Conservation (phyloP, 2,113 vertebrate species). For the Paramormyrops kingsleyae region DNA sequence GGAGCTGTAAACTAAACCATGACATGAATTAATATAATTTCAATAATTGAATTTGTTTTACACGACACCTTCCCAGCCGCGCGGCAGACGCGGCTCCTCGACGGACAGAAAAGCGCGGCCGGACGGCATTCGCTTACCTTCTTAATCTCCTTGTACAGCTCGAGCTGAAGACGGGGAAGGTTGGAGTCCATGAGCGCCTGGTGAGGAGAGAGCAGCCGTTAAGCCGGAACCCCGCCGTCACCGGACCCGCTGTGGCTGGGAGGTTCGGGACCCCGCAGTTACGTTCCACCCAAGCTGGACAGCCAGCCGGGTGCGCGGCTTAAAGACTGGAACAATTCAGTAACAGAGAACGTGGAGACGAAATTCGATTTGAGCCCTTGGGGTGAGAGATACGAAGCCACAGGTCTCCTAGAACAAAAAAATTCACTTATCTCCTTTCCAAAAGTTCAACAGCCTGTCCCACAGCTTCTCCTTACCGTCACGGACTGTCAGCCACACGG, state of each 20-base stretch:
- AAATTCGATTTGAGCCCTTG: not conserved
- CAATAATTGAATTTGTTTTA: not conserved
- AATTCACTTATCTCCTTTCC: not conserved
- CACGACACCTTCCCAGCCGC: not conserved
- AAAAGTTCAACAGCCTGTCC: not conserved
- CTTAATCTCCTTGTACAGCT: constrained; percentile 98
- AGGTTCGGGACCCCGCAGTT: not conserved
- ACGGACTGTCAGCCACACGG: not conserved
- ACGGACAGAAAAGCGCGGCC: not conserved
- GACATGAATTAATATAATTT: not conserved
- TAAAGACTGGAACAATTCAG: not conserved
- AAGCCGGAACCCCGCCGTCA: not conserved
- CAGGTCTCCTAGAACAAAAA: not conserved
- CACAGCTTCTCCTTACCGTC: not conserved
- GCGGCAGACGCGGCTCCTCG: not conserved
- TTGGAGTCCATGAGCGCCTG: constrained; percentile 98
- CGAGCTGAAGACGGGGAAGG: constrained; percentile 86
- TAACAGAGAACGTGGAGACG: not conserved
- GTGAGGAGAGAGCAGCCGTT: constrained; percentile 20
- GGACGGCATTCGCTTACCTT: constrained; percentile 65
- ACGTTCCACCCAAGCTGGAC: not conserved
- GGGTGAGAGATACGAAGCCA: not conserved
- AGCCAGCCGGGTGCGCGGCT: not conserved
- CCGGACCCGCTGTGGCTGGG: not conserved
- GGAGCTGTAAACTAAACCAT: not conserved